Percentiles rank a stretch among this genome's conserved stretches.
These are phyloP conservation scores for Pterois miles DNA, from an alignment of 2,797 vertebrate genomes.

Conservation along the genomic window DNA sequence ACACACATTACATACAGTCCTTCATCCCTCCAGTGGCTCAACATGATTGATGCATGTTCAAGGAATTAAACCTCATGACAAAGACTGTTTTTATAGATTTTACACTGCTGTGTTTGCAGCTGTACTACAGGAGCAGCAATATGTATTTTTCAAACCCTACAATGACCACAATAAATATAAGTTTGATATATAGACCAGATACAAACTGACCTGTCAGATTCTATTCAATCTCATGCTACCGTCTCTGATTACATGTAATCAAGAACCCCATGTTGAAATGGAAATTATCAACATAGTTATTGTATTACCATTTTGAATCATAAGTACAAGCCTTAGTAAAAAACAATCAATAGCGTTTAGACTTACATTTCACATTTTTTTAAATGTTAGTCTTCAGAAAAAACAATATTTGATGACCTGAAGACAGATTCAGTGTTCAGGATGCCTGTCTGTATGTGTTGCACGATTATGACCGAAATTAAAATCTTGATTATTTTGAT, in stretches of 20 bases:
- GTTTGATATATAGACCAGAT: neutral
- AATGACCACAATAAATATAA: neutral
- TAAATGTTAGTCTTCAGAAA: neutral
- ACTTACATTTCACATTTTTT: neutral
- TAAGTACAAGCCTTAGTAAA: neutral
- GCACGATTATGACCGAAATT: too few relatives aligned
- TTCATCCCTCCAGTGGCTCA: conserved; percentile 15
- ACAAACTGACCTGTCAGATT: neutral
- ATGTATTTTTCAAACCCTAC: neutral
- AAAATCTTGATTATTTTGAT: too few relatives aligned
- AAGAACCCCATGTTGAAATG: neutral
- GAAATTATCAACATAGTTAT: neutral
- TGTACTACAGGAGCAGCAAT: neutral
- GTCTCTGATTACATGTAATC: neutral
- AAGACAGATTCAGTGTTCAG: neutral
- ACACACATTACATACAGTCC: conserved; percentile 1
- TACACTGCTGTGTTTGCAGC: conserved; percentile 2
- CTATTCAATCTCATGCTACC: neutral
- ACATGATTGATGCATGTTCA: conserved; percentile 2
- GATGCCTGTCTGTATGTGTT: neutral
- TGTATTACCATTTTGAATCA: neutral
- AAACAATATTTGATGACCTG: neutral
- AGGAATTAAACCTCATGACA: neutral
- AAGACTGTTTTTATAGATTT: neutral
- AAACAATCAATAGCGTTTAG: neutral